Evolutionary conservation across 2,888 invertebrate species (phyloP), one percentile per base, ranked within the genome.

Genomic region (Temnothorax ravouxi): DNA sequence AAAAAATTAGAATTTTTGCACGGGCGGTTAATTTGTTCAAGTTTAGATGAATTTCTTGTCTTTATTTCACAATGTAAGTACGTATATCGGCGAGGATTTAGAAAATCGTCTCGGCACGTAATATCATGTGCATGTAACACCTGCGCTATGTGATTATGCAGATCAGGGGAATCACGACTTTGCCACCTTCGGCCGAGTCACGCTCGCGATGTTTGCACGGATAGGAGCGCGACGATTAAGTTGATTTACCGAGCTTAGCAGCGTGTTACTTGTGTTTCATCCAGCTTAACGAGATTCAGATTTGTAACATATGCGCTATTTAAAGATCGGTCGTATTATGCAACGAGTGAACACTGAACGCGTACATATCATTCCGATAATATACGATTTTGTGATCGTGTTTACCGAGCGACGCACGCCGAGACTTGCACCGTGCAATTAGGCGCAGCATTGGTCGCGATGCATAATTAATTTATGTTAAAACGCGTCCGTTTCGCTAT

Each of bases 381-480:
- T 38, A 47, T 18, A 11, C 54, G 69, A 82, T 84, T 85, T 82
- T 76, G 80, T 15, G 87, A 86, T 84, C 74, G 50, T 84, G 77
- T 88, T 87, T 87, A 85, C 87, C 79, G 41, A 86, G 62, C 21
- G 34, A 54, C 62, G 62, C 41, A 69, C 29, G 3, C 3, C 29
- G 44, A 54, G 72, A 29, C 29, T 3, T 13, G 25, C 29, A 67
- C 75, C 44, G 76, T 83, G 89, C 89, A 91, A 91, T 92, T 92
- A 90, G 90, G 89, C 89, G 84, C 59, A 91, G 29, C 69, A 90
- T 91, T 91, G 88, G 87, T 86, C 85, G 85, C 86, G 86, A 92
- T 92, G 92, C 91, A 92, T 93, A 93, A 93, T 93, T 92, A 94
- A 93, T 93, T 91, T 93, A 93, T 92, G 92, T 83, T 91, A 92